Conservation (phyloP, 2,888 invertebrate genomes). For the Drosophila subsilvestris region DNA sequence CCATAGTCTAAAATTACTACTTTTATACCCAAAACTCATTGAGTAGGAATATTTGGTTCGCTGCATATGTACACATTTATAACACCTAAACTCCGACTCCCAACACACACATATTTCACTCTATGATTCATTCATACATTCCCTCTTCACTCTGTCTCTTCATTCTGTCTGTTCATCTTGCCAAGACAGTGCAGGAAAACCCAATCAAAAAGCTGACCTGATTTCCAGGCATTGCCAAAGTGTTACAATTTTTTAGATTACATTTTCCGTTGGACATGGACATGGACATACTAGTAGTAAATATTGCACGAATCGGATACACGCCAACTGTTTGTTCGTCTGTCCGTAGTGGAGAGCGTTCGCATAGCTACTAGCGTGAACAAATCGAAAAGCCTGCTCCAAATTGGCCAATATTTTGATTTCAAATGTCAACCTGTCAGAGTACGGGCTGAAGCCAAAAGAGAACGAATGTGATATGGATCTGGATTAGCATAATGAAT, state of each 20-base stretch:
- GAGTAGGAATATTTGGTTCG: no score
- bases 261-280: constrained; percentile 39
- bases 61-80: no score
- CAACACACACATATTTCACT: background rate
- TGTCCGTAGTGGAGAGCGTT: background rate
- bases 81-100: no score
- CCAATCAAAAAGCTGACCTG: constrained; percentile 21
- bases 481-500: constrained; percentile 3
- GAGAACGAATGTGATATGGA: constrained; percentile 35
- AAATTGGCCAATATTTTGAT: constrained; percentile 13
- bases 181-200: constrained; percentile 22
- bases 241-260: constrained; percentile 28
- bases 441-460: background rate
- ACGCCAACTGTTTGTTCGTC: constrained; percentile 18
- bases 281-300: background rate
- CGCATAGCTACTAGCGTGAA: background rate
- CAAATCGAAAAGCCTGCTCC: constrained; percentile 7
- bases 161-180: background rate
- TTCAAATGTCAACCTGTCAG: constrained; percentile 5
- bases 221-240: constrained; percentile 1
- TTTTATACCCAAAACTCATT: no score
- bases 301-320: constrained; percentile 10
- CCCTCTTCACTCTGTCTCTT: background rate
- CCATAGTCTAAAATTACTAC: no score
- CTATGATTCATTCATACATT: background rate